Base-by-base conservation (phyloP, 2,113 vertebrate genomes). In the Gallinago jamesoni region DNA sequence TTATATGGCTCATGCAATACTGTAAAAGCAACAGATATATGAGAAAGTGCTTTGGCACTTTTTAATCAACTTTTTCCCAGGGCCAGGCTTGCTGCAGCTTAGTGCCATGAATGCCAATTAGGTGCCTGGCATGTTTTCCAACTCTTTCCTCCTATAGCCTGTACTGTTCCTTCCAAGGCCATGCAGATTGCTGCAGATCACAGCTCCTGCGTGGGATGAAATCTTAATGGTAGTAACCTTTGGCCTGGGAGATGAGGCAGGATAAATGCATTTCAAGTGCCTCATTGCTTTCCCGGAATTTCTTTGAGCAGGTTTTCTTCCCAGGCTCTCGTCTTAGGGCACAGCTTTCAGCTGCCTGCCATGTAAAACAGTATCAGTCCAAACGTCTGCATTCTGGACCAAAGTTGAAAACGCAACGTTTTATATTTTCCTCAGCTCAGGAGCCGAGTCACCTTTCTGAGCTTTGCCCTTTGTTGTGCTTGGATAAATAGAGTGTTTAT, bases 201-300 rank as follows among this genome's bases (percentile, higher is more conserved):
- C 81, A 47, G 67, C 52, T 88, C 37, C 52, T 63, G n/a, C 19
- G 41, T 9, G 62, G 91, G 47, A n/a, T 37, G 22, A 84, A 88
- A 90, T 72, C 64, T 45, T 45, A 2, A 10, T 41, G 41, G n/a
- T 10, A 59, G 55, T 33, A 70, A 74, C 59, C 31, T 80, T 64
- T 77, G 60, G 2, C 37, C 47, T 39, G 6, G 0, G 7, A 84
- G 59, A 78, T 47, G 59, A 67, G 47, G 64, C 55, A 85, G 45
- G 66, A 90, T 47, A 94, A 76, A 9, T 21, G n/a, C 78, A 81
- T 84, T 93, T 81, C 3, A 15, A 70, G 63, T 81, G 55, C n/a
- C 27, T 81, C 64, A 14, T 37, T 90, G 72, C 23, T 81, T 67
- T 86, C 53, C 70, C 69, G 60, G 74, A 66, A 95, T 91, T 68